Evolutionary conservation across 1,140 invertebrate species (phyloP), one percentile per base, ranked within the genome.

Genomic region (Pseudomyrmex flavicornis): DNA sequence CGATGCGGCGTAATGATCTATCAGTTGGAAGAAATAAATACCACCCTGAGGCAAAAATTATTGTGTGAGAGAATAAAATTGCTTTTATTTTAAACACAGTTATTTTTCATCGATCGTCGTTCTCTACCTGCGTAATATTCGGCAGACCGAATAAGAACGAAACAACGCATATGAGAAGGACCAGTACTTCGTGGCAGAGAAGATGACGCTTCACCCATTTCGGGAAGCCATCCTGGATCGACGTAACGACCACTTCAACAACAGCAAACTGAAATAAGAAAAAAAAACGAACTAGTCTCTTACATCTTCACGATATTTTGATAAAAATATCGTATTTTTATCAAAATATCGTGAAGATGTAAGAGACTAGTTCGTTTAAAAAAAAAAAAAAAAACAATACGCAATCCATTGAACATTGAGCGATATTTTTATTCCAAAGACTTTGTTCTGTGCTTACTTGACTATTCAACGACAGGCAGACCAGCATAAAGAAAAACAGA

Each of bases 1-100:
- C 0, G 97, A 98, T 17, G 98, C 98, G 7, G 98, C 97, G 92
- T 98, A 99, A 92, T 98, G 98, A 92, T 99, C 98, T 91, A 99
- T 97, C 50, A 99, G 93, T 95, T 98, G 97, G 93, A 99, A 99
- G 90, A 98, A 97, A 90, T 98, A 99, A 88, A 98, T 98, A 84
- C 98, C 98, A 85, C 98, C 98, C 97, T 97, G 92, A 76, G 48
- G 22, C 12, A 69, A 22, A 35, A 50, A 44, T 56, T 2, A 52
- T 59, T 20, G 69, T 61, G 76, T 72, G 56, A 59, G 56, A 70
- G 2, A 22, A 48, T 7, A 20, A 62, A 7, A 56, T 26, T 20
- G 4, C 17, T 70, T 26, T 61, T 13, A 76, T 35, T 46, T 13
- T 44, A 35, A 80, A 61, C 44, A 50, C 2, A 10, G 74, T 26